These are phyloP conservation scores for Sarcophaga bullata DNA, from an alignment of 1,140 invertebrate genomes.

Conservation along the genomic window DNA sequence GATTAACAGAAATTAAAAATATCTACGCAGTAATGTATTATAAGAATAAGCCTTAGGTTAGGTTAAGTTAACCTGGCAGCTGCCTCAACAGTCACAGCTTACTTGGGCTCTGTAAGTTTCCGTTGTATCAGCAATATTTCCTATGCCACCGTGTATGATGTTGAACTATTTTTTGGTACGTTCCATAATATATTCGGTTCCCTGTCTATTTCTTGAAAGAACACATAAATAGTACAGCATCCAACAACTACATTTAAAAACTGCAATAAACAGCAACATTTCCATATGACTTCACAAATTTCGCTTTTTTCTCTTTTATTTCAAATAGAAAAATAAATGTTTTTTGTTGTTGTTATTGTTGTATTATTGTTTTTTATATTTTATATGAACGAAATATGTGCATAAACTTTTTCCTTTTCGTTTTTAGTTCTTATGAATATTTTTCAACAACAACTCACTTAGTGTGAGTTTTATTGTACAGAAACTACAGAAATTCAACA, in stretches of 20 bases:
- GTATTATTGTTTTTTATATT: too few relatives aligned
- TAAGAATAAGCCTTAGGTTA: too few relatives aligned
- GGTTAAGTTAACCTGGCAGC: too few relatives aligned
- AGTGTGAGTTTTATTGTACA: background rate
- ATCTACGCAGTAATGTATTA: too few relatives aligned
- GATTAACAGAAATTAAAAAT: too few relatives aligned
- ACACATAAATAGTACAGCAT: background rate
- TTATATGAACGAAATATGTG: background rate
- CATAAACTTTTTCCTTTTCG: background rate
- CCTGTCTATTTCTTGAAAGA: too few relatives aligned
- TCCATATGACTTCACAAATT: conserved; percentile 28
- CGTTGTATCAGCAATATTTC: too few relatives aligned
- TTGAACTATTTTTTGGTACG: background rate
- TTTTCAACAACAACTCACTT: background rate
- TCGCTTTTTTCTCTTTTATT: background rate
- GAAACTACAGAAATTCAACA: background rate
- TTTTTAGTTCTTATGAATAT: background rate
- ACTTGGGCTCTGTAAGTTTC: too few relatives aligned
- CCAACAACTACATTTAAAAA: conserved; percentile 3
- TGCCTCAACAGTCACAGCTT: too few relatives aligned
- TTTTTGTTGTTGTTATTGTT: too few relatives aligned
- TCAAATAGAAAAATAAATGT: conserved; percentile 5
- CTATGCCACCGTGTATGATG: too few relatives aligned
- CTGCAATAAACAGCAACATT: conserved; percentile 30
- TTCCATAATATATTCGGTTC: background rate